Evolutionary conservation across 2,888 invertebrate genomes (phyloP).

Genomic region (Panopea generosa): DNA sequence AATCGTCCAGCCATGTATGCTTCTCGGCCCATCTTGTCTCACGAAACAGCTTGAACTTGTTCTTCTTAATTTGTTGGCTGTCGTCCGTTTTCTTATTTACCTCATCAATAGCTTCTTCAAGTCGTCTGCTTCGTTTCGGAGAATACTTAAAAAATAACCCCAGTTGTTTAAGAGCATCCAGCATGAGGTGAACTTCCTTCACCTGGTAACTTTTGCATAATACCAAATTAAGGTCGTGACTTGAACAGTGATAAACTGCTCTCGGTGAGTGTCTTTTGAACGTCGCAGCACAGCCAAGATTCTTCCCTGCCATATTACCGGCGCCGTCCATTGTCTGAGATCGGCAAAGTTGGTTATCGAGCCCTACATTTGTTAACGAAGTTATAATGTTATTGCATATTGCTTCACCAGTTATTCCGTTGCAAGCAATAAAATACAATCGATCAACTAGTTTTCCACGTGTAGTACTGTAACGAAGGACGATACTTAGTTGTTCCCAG

Average conservation of each 20-base stretch:
- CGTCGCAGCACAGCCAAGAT: conserved; percentile 32
- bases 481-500: conserved; percentile 16
- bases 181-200: conserved; percentile 48
- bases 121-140: conserved; percentile 49
- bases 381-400: conserved; percentile 19
- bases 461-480: conserved; percentile 22
- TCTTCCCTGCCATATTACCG: conserved; percentile 45
- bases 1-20: conserved; percentile 27
- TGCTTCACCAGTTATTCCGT: conserved; percentile 24
- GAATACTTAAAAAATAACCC: conserved; percentile 64
- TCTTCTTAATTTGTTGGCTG: conserved; percentile 20
- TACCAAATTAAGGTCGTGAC: conserved; percentile 48
- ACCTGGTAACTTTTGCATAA: conserved; percentile 37
- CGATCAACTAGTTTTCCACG: conserved; percentile 11
- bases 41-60: conserved; percentile 47
- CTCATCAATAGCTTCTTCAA: conserved; percentile 37
- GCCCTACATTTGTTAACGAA: conserved; percentile 7
- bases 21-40: conserved; percentile 49
- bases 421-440: conserved; percentile 27
- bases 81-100: conserved; percentile 2
- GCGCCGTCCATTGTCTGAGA: conserved; percentile 53
- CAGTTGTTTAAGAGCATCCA: conserved; percentile 45
- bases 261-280: conserved; percentile 5
- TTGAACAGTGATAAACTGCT: conserved; percentile 29
- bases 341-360: conserved; percentile 21